phyloP scores from a whole-genome alignment of 2,113 vertebrate species.

The Dicrurus megarhynchus region DNA sequence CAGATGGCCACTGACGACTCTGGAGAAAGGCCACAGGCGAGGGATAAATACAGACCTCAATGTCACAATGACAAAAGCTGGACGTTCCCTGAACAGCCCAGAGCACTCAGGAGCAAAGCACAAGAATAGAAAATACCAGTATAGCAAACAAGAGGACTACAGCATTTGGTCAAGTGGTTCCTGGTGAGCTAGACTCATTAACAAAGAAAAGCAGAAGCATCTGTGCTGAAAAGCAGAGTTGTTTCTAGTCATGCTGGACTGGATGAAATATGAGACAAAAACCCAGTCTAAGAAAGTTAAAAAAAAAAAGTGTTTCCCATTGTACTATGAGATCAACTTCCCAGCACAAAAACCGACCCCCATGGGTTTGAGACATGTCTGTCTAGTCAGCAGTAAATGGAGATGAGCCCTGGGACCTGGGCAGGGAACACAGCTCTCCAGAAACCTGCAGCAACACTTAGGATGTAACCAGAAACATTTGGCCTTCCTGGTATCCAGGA shows the following conservation, averaged over 20 bases:
- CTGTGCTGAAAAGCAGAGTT: neutral
- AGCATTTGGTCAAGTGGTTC: neutral
- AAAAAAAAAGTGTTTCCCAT: neutral
- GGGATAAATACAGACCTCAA: neutral
- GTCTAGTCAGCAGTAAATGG: neutral
- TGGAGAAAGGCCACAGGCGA: neutral
- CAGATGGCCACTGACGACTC: neutral
- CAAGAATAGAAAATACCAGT: neutral
- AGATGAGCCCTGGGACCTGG: neutral
- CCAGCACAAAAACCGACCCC: neutral
- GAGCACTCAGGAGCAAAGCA: neutral
- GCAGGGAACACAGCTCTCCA: neutral
- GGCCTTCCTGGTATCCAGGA: neutral
- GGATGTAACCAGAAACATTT: neutral
- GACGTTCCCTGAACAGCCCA: neutral
- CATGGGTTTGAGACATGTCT: neutral
- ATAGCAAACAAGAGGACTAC: neutral
- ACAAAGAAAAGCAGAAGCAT: neutral
- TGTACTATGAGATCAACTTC: neutral
- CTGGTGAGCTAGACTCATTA: neutral
- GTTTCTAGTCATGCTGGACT: neutral
- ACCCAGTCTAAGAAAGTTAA: neutral
- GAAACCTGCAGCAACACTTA: neutral
- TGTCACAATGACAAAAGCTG: neutral
- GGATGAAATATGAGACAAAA: neutral